phyloP scores from a whole-genome alignment of 2,888 invertebrate species.

The Lacanobia oleracea region DNA sequence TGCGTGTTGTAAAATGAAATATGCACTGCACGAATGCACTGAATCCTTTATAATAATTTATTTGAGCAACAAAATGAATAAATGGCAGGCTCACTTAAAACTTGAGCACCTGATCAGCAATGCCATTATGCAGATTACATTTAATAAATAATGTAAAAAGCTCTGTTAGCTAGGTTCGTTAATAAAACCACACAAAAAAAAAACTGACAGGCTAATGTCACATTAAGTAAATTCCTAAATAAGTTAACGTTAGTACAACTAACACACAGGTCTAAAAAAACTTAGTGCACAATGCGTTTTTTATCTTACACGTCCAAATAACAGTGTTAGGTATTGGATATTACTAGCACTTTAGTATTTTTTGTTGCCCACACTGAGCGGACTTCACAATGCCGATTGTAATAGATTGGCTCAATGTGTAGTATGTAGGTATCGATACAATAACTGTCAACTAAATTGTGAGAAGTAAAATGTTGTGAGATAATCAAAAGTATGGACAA shows the following conservation, averaged over 20 bases:
- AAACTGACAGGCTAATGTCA: not conserved
- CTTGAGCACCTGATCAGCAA: not conserved
- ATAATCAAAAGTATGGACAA: not conserved
- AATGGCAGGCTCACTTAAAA: too few species aligned
- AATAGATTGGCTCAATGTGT: constrained; percentile 23
- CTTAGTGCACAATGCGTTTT: constrained; percentile 10
- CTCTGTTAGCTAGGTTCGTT: not conserved
- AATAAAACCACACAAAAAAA: not conserved
- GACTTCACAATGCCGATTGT: constrained; percentile 47
- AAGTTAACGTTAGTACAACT: not conserved
- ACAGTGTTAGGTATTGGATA: too few species aligned
- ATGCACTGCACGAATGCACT: constrained; percentile 1
- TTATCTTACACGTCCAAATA: constrained; percentile 8
- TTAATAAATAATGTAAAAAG: too few species aligned
- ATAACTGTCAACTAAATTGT: constrained; percentile 7
- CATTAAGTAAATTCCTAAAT: not conserved
- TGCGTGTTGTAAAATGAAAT: not conserved
- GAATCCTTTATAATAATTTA: not conserved
- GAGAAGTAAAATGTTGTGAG: constrained; percentile 12
- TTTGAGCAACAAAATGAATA: not conserved
- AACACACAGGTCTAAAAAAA: constrained; percentile 1
- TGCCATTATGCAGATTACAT: not conserved
- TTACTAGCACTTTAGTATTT: constrained; percentile 18
- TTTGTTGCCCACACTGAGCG: constrained; percentile 25
- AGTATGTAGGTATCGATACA: constrained; percentile 30